Conservation (phyloP, 2,113 vertebrate genomes). For the Callithrix jacchus region DNA sequence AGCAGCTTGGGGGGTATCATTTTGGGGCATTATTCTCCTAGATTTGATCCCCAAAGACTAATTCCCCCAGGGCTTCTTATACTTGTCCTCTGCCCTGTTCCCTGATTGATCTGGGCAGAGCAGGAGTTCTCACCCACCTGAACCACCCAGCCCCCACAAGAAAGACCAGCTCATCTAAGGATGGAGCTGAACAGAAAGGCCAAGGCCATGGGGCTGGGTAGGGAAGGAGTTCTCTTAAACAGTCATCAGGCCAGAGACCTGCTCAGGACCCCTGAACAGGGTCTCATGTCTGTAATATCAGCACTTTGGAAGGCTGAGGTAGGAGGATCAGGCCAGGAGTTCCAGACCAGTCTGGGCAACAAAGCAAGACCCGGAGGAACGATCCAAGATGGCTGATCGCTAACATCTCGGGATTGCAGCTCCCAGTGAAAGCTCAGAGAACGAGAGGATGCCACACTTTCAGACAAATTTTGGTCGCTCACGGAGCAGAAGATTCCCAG, state of each 20-base stretch:
- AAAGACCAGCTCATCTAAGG: not conserved
- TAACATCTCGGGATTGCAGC: too few relatives aligned
- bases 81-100: not conserved
- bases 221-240: not conserved
- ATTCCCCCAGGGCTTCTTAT: not conserved
- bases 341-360: too few relatives aligned
- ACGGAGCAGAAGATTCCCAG: too few relatives aligned
- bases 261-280: not conserved
- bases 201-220: not conserved
- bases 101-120: not conserved
- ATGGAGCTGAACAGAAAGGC: not conserved
- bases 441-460: too few relatives aligned
- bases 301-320: too few relatives aligned
- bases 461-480: too few relatives aligned
- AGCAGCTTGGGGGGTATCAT: not conserved
- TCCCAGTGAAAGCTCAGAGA: too few relatives aligned
- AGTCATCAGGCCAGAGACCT: not conserved
- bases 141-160: not conserved
- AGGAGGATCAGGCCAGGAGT: too few relatives aligned
- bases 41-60: slow-evolving; percentile 6
- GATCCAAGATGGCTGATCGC: too few relatives aligned
- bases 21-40: not conserved
- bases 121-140: not conserved
- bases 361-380: too few relatives aligned
- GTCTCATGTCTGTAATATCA: too few relatives aligned